These are phyloP conservation scores for Elysia crispata DNA, from an alignment of 2,888 invertebrate genomes.

Conservation along the genomic window DNA sequence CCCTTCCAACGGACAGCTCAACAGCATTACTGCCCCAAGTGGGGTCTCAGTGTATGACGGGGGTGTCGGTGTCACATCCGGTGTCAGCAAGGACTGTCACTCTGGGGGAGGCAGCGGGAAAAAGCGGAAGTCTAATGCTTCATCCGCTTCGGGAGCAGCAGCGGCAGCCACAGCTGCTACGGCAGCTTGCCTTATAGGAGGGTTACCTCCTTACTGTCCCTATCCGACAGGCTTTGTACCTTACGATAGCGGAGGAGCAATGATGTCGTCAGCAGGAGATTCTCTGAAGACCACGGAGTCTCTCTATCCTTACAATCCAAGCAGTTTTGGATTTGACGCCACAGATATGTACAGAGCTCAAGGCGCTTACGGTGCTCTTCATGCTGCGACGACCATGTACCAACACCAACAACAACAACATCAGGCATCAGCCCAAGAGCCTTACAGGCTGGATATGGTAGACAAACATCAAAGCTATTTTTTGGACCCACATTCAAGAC, in stretches of 20 bases:
- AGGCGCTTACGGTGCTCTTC: conserved; percentile 63
- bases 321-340: conserved; percentile 67
- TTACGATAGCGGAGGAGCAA: conserved; percentile 60
- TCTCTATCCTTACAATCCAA: conserved; percentile 70
- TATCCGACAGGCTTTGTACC: conserved; percentile 64
- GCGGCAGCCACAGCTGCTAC: conserved; percentile 14
- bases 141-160: neutral
- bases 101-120: conserved; percentile 13
- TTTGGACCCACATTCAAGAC: conserved; percentile 74
- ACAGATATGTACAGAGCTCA: conserved; percentile 69
- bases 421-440: conserved; percentile 56
- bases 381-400: conserved; percentile 60
- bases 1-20: conserved; percentile 88
- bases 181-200: conserved; percentile 45
- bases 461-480: conserved; percentile 72
- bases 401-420: conserved; percentile 19
- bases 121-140: conserved; percentile 51
- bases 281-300: conserved; percentile 65
- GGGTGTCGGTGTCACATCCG: conserved; percentile 62
- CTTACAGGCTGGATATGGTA: conserved; percentile 68
- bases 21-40: neutral
- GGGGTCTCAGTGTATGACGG: conserved; percentile 52
- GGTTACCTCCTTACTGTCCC: conserved; percentile 50
- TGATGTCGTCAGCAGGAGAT: conserved; percentile 52
- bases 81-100: neutral